phyloP scores from a whole-genome alignment of 2,113 vertebrate species.

The Baryphthengus martii region DNA sequence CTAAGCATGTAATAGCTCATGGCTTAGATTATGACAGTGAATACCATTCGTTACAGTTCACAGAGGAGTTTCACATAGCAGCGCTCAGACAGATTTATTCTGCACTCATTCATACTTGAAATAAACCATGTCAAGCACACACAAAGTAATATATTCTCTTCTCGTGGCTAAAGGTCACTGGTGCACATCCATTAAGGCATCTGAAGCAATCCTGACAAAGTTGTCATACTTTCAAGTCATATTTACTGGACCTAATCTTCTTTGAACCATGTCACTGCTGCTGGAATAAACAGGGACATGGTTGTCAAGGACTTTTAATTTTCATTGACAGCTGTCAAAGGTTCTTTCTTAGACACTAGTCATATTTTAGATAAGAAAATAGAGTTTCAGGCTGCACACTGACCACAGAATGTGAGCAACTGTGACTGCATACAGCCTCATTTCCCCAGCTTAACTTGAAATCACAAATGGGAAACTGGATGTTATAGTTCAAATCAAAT shows the following conservation, averaged over 20 bases:
- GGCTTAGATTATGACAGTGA: neutral
- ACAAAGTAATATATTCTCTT: neutral
- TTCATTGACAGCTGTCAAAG: constrained; percentile 62
- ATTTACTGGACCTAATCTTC: constrained; percentile 60
- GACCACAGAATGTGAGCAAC: neutral
- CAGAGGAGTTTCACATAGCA: neutral
- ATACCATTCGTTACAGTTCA: neutral
- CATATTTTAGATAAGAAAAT: constrained; percentile 43
- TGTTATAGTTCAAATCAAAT: constrained; percentile 66
- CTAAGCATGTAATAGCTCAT: neutral
- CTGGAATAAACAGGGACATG: constrained; percentile 51
- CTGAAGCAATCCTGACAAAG: constrained; percentile 50
- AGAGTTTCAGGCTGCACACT: neutral
- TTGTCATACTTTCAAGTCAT: constrained; percentile 63
- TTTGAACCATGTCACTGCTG: constrained; percentile 51
- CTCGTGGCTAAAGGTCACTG: neutral
- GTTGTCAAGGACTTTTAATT: constrained; percentile 60
- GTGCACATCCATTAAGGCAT: neutral
- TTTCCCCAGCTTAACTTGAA: constrained; percentile 71
- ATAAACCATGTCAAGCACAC: neutral
- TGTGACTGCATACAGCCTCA: neutral
- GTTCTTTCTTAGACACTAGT: neutral
- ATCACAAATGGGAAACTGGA: constrained; percentile 65
- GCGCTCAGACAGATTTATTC: neutral
- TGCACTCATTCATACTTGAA: neutral